Conservation (phyloP, 2,888 invertebrate species). For the Cephus nigrinus region DNA sequence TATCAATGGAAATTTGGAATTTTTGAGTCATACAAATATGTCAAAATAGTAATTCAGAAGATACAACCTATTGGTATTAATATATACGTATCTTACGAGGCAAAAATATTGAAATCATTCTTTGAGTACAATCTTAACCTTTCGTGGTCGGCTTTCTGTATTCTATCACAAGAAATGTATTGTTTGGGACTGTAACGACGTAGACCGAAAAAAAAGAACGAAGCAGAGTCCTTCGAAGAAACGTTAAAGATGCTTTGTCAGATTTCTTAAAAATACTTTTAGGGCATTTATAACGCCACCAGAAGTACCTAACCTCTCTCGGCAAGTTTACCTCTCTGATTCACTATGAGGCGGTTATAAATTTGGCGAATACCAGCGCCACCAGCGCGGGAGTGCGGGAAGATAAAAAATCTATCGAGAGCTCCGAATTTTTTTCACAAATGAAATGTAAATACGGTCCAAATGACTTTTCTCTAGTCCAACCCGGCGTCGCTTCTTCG, state of each 20-base stretch:
- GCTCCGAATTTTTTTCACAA: not conserved
- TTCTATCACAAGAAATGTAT: not conserved
- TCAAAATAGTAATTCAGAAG: not conserved
- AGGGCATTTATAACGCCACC: not conserved
- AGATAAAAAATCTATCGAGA: not conserved
- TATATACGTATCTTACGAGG: not conserved
- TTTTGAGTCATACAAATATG: not conserved
- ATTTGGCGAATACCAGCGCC: not conserved
- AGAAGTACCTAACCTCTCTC: not conserved
- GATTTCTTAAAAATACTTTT: not conserved
- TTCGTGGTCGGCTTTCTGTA: not conserved
- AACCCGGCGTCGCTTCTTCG: constrained; percentile 43
- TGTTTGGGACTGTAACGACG: not conserved
- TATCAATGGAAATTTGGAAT: not conserved
- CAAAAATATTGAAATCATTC: not conserved
- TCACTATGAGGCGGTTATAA: not conserved
- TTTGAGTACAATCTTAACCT: not conserved
- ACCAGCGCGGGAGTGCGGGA: not conserved
- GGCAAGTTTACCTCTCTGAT: not conserved
- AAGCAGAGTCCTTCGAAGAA: not conserved
- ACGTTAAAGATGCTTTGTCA: not conserved
- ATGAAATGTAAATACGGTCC: not conserved
- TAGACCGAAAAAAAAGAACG: not conserved
- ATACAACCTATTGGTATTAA: not conserved
- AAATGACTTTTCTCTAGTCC: not conserved